phyloP scores from a whole-genome alignment of 2,113 vertebrate species.

The Trinectes maculatus region DNA sequence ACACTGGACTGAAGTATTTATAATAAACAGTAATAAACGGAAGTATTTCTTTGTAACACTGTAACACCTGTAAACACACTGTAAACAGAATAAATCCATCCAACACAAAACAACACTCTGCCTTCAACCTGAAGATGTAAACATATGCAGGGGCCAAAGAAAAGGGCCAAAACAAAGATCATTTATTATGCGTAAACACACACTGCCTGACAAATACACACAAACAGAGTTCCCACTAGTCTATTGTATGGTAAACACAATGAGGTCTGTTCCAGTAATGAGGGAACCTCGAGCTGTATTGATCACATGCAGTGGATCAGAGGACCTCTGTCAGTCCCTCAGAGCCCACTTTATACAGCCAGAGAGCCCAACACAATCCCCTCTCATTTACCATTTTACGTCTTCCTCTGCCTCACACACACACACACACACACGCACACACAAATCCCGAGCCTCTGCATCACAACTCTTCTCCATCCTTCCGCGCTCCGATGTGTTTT shows the following conservation, averaged over 20 bases:
- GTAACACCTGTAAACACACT: too few species aligned
- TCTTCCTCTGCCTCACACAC: constrained; percentile 21
- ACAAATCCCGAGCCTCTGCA: constrained; percentile 6
- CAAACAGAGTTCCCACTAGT: constrained; percentile 37
- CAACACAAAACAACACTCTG: not conserved
- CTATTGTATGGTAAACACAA: constrained; percentile 66
- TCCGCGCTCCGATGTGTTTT: constrained; percentile 1
- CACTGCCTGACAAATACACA: constrained; percentile 21
- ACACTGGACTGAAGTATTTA: too few species aligned
- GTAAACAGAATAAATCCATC: constrained; percentile 1
- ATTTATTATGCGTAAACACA: constrained; percentile 29
- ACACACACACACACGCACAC: not conserved
- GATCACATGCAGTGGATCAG: constrained; percentile 74
- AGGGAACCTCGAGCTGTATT: constrained; percentile 70
- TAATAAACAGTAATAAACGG: too few species aligned
- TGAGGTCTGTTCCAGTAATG: constrained; percentile 70
- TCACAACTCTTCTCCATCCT: constrained; percentile 27
- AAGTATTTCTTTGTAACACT: too few species aligned
- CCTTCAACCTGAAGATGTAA: not conserved
- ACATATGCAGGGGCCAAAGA: not conserved
- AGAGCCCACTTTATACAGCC: constrained; percentile 73
- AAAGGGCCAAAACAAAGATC: constrained; percentile 2
- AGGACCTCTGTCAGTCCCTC: constrained; percentile 73
- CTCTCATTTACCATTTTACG: constrained; percentile 60
- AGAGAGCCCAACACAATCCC: constrained; percentile 35